These are phyloP conservation scores for Toxotes jaculatrix DNA, from an alignment of 2,113 vertebrate genomes.

Conservation along the genomic window DNA sequence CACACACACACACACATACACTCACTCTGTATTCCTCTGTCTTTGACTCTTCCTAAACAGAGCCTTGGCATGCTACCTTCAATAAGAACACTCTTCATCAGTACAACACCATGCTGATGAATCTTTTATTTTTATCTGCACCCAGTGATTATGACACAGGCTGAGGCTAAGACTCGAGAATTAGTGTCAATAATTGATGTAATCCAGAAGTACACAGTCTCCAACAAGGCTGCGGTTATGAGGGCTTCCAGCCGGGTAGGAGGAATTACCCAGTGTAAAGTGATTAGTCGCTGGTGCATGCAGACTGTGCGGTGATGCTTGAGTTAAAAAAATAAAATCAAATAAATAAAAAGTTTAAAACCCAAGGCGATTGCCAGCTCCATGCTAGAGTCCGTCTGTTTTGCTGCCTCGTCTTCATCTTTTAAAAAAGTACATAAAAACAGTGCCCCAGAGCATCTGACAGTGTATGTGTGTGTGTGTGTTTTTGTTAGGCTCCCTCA, in stretches of 20 bases:
- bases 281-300: constrained; percentile 35
- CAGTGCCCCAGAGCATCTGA: constrained; percentile 17
- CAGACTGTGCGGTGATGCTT: constrained; percentile 23
- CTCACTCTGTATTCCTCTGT: constrained; percentile 8
- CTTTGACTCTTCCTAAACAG: constrained; percentile 36
- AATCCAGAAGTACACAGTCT: constrained; percentile 46
- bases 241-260: constrained; percentile 25
- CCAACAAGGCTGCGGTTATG: constrained; percentile 35
- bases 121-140: constrained; percentile 63
- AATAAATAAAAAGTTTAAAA: constrained; percentile 18
- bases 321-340: constrained; percentile 2
- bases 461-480: constrained; percentile 17
- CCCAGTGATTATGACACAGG: constrained; percentile 60
- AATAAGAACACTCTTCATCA: constrained; percentile 55
- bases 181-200: constrained; percentile 72
- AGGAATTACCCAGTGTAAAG: constrained; percentile 18
- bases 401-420: constrained; percentile 28
- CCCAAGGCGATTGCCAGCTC: constrained; percentile 10
- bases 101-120: constrained; percentile 47
- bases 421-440: constrained; percentile 26
- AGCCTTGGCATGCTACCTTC: constrained; percentile 38
- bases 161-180: constrained; percentile 51
- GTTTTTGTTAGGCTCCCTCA: constrained; percentile 33
- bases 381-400: constrained; percentile 11
- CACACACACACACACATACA: constrained; percentile 16